Conservation (phyloP, 1,140 invertebrate species). For the Meloidogyne exigua region DNA sequence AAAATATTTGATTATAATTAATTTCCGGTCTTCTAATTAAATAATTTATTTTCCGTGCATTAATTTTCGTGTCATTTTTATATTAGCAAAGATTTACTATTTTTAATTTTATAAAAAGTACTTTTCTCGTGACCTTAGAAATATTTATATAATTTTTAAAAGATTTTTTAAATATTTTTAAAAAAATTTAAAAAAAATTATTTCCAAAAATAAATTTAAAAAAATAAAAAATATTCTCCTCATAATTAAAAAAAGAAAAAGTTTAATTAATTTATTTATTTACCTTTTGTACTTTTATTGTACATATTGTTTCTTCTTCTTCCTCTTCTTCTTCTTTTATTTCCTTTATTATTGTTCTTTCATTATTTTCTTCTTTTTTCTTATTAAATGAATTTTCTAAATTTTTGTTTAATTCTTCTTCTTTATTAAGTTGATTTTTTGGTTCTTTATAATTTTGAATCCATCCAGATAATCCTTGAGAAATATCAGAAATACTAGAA, state of each 20-base stretch:
- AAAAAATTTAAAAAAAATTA: no score
- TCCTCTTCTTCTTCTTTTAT: background rate
- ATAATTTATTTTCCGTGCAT: no score
- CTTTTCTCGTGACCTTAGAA: no score
- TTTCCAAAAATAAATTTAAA: no score
- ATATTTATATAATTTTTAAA: no score
- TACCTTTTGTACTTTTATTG: constrained; percentile 30
- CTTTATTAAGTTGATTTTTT: background rate
- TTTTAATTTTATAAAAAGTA: no score
- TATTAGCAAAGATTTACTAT: no score
- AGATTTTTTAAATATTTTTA: no score
- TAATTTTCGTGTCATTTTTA: background rate
- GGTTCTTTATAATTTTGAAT: constrained; percentile 26
- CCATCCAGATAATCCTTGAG: constrained; percentile 17
- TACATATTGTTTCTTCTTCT: constrained; percentile 6
- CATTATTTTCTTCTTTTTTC: background rate
- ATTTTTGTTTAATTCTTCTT: background rate
- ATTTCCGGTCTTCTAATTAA: no score
- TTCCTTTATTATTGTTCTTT: background rate
- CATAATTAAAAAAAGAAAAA: no score
- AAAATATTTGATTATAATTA: no score
- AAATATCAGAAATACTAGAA: background rate
- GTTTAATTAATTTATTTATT: background rate
- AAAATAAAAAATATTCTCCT: no score
- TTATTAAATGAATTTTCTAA: background rate